Conservation (phyloP, 2,888 invertebrate genomes). For the Muschampia plurimacula region DNA sequence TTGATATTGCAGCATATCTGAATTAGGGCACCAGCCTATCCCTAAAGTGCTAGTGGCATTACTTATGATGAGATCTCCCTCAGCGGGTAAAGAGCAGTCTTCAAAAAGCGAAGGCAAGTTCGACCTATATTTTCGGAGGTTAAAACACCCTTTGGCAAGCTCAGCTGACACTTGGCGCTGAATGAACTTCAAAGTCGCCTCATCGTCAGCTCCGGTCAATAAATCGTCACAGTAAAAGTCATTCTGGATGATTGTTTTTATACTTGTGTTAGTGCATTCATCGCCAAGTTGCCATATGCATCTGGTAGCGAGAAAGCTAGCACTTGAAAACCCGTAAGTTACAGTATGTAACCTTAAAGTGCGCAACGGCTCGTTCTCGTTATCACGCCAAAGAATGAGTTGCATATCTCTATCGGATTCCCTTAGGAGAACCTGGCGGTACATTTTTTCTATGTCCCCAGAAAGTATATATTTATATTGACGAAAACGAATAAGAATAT, state of each 20-base stretch:
- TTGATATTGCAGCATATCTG: background rate
- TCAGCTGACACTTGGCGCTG: background rate
- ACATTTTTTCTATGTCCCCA: constrained; percentile 6
- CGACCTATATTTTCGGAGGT: background rate
- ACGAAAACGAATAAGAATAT: background rate
- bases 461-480: constrained; percentile 4
- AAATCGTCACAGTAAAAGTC: background rate
- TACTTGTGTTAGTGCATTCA: background rate
- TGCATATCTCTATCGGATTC: background rate
- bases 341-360: background rate
- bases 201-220: constrained; percentile 2
- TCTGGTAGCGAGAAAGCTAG: constrained; percentile 1
- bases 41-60: background rate
- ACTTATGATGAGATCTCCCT: background rate
- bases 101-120: background rate
- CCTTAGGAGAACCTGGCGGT: background rate
- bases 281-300: background rate
- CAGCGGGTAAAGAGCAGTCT: background rate
- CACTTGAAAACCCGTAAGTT: constrained; percentile 1
- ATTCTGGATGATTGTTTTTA: background rate
- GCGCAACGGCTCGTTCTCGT: background rate
- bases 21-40: background rate
- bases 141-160: constrained; percentile 5
- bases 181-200: background rate
- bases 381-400: constrained; percentile 4